These are phyloP conservation scores for Hylaeus volcanicus DNA, from an alignment of 1,140 invertebrate species.

Conservation along the genomic window DNA sequence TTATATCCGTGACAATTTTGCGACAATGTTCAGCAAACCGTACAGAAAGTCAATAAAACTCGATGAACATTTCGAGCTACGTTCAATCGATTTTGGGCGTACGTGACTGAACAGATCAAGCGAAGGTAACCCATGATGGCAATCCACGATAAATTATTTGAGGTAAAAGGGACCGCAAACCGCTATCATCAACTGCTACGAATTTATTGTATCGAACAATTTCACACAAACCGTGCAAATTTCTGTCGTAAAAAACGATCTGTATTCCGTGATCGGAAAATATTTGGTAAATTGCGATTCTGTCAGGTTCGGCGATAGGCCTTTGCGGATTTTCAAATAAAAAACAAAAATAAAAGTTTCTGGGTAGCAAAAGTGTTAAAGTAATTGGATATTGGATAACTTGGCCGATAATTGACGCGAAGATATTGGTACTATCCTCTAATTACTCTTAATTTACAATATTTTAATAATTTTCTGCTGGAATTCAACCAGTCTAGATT, in stretches of 20 bases:
- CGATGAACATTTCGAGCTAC: background rate
- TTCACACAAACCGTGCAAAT: background rate
- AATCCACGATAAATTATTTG: conserved; percentile 22
- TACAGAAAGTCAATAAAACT: background rate
- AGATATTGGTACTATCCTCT: too few species aligned
- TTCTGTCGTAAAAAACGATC: background rate
- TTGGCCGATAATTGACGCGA: too few species aligned
- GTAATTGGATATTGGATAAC: too few species aligned
- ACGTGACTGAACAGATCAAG: background rate
- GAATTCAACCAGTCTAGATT: too few species aligned
- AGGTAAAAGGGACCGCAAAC: conserved; percentile 25
- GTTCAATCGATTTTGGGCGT: background rate
- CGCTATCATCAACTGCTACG: background rate
- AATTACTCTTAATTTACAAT: too few species aligned
- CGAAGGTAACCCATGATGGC: background rate
- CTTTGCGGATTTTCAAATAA: background rate
- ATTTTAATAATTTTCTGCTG: too few species aligned
- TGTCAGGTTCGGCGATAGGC: too few species aligned
- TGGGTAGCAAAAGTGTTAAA: too few species aligned
- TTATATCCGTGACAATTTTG: background rate
- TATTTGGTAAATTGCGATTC: background rate
- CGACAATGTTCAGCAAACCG: background rate
- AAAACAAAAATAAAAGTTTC: too few species aligned
- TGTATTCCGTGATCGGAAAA: background rate
- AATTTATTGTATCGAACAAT: conserved; percentile 15